Base-by-base conservation (phyloP, 1,140 invertebrate species). In the Macrobrachium nipponense region DNA sequence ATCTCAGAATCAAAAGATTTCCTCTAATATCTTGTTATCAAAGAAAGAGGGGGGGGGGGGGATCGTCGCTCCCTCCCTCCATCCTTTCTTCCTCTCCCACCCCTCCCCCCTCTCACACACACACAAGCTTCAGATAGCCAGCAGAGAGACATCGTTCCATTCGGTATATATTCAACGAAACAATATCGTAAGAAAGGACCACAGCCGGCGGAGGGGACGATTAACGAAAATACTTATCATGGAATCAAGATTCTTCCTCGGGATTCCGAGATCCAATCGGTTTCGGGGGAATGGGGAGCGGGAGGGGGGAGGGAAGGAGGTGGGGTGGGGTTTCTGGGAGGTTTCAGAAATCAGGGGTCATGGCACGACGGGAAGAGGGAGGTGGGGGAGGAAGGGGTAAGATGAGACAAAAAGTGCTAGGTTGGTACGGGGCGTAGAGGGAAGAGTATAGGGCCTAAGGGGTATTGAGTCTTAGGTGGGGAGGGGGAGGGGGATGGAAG, bases 231-330 rank as follows among this genome's bases (percentile, higher is more conserved):
- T 51, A 51, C 51, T 51, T 51, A 51, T 51, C 51, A 51, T 51
- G 51, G 51, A 51, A 51, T 51, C 51, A 51, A 51, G 51, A 51
- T 51, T 51, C 51, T 51, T 51, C 51, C 51, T 51, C 51, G 51
- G 51, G 51, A 44, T 77, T 83, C 18, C 18, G 43, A 44, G 17
- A n/a, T 20, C 81, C 72, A 82, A 17, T 20, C 68, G 44, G 20
- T 61, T 59, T 43, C 58, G 36, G 18, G 36, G 72, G 62, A 58
- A 70, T 20, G 20, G 43, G 18, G 78, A 61, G 64, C 18, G 62
- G 51, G 18, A 58, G 79, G 3, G 62, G 66, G 79, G 70, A 20
- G 23, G 51, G 17, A 12, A 58, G 72, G 73, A 51, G 73, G 73
- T n/a, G 43, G 73, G 51, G 58, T 43, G 20, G 73, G 15, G 17